Evolutionary conservation across 2,113 vertebrate species (phyloP), one percentile per base, ranked within the genome.

Genomic region (Clinocottus analis): DNA sequence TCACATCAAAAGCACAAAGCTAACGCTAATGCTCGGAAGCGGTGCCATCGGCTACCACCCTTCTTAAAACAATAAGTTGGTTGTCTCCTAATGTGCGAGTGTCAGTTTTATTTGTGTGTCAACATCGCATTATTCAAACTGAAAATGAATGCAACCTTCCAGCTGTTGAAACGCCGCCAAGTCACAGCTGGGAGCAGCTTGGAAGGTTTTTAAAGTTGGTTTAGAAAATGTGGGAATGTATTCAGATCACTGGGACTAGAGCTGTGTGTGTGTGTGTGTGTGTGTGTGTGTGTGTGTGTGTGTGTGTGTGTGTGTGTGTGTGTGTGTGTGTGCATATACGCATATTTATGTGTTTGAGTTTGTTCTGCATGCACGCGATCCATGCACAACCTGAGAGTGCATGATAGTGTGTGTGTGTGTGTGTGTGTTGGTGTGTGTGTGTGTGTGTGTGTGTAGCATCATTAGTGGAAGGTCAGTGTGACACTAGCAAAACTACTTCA

Each of bases 391-490:
- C 35, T 37, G 35, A 37, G 35, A 37, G 35, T 37, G 8, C 7
- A 37, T 37, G 35, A 7, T 7, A 37, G 35, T 41, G 9, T 69
- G 43, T 43, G 25, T 25, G 23, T 59, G 23, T 53, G 63, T 3
- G 33, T 27, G 41, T 37, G 35, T 37, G 29, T 31, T 2, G 2
- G 29, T 31, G 62, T 3, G 31, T 25, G 6, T 39, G 37, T 39
- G 49, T 63, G 61, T 39, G 33, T 6, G 25, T 21, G 58, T 73
- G 76, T 55, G 80, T 31, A 64, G 65, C 79, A 84, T 88, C 82
- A 90, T 92, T 93, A 92, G 73, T 87, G 77, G 85, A 91, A 91
- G 90, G 89, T 92, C 93, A 93, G 85, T 72, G 86, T 78, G 86
- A 90, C 85, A 87, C 83, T 12, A 64, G 66, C 77, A 84, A 81